phyloP scores from a whole-genome alignment of 2,797 vertebrate genomes.

The Lates japonicus region DNA sequence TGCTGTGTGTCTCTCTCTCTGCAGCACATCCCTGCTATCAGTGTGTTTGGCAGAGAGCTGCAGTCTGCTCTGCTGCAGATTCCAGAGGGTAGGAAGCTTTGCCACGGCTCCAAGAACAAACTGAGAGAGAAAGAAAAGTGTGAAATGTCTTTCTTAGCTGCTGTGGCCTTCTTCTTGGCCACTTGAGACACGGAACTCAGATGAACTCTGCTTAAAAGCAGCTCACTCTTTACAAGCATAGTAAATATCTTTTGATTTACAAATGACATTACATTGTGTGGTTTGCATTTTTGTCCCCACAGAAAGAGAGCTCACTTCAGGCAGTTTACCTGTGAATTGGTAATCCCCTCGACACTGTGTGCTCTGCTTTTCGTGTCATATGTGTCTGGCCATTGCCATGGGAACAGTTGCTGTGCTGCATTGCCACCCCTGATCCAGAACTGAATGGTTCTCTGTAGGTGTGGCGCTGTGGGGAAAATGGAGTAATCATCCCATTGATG shows the following conservation, averaged over 20 bases:
- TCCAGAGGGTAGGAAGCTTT: slow-evolving; percentile 42
- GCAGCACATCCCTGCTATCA: slow-evolving; percentile 32
- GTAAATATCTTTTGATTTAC: slow-evolving; percentile 17
- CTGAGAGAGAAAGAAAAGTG: slow-evolving; percentile 20
- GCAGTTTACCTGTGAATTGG: slow-evolving; percentile 36
- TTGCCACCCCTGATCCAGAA: slow-evolving; percentile 56
- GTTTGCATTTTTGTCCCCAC: slow-evolving; percentile 24
- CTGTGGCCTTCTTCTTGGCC: slow-evolving; percentile 34
- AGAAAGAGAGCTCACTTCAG: slow-evolving; percentile 11
- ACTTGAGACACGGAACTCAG: slow-evolving; percentile 27
- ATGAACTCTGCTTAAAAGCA: slow-evolving; percentile 24
- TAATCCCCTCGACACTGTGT: slow-evolving; percentile 22
- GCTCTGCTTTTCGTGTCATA: slow-evolving; percentile 51
- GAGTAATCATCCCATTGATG: slow-evolving; percentile 62
- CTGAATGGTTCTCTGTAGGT: slow-evolving; percentile 62
- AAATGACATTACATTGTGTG: not conserved
- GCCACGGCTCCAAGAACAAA: slow-evolving; percentile 23
- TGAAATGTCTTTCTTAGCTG: slow-evolving; percentile 61
- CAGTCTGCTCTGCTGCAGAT: slow-evolving; percentile 51
- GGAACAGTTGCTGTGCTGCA: slow-evolving; percentile 68
- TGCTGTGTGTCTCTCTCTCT: not conserved
- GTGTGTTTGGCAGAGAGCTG: slow-evolving; percentile 49
- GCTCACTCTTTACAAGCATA: not conserved
- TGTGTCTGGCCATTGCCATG: slow-evolving; percentile 69
- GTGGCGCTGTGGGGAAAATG: slow-evolving; percentile 38